Evolutionary conservation across 2,797 vertebrate species (phyloP), one percentile per base, ranked within the genome.

Genomic region (Zenarchopterus dispar): DNA sequence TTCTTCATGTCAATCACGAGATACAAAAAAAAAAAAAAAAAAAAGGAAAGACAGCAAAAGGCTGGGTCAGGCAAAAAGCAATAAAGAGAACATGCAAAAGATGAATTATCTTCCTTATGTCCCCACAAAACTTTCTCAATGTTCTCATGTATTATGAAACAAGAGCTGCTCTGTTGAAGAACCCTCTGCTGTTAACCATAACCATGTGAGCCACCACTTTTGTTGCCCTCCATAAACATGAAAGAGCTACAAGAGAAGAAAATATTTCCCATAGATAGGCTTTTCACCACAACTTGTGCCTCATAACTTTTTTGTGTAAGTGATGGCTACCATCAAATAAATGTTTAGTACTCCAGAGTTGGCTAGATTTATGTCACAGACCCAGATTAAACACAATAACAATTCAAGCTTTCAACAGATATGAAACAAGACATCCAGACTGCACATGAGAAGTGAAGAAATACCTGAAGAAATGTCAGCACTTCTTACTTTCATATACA

Each of bases 141-240:
- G 43, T n/a, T 61, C 5, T 18, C 68, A 56, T 53, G 75, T 48
- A 46, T 72, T 72, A 57, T 54, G 58, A 82, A 77, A 77, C 60
- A 77, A 72, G n/a, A 57, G 52, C 62, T 15, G 28, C 52, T 77
- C 56, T 69, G 46, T 56, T 51, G 41, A 33, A 60, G 36, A 77
- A 47, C 58, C 48, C 46, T 54, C 56, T 60, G 55, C 70, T 23
- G 11, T 70, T 84, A 88, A 88, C 64, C 63, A 74, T 70, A 79
- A 80, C 73, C 81, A 87, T 85, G 86, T 84, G 80, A 84, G 77
- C 51, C 58, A 9, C 48, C 24, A 73, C 71, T 65, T 82, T 75
- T 67, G 73, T 68, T 77, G 66, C 49, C 58, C 22, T 80, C 72
- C 57, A 75, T 78, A 80, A 77, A 84, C 79, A 75, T 66, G 52